These are phyloP conservation scores for Odontocolon sp. DNA, from an alignment of 2,888 invertebrate genomes.

Conservation along the genomic window DNA sequence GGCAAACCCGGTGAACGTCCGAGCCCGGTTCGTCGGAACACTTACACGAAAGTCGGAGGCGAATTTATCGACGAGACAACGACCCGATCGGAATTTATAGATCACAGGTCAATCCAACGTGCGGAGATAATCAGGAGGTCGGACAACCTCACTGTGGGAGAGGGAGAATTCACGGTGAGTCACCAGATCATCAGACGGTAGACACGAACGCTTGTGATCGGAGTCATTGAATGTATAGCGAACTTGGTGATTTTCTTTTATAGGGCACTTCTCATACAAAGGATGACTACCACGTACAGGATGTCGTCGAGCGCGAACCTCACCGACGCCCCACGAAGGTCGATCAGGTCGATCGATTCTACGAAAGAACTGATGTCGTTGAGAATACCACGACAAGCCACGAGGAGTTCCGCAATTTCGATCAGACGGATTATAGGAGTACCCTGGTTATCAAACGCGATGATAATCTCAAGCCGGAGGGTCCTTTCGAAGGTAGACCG, in stretches of 20 bases:
- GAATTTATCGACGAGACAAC: constrained; percentile 88
- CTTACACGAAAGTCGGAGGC: constrained; percentile 90
- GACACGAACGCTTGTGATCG: no score
- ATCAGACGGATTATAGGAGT: constrained; percentile 82
- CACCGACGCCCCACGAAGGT: constrained; percentile 86
- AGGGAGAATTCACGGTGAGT: constrained; percentile 83
- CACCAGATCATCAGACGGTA: no score
- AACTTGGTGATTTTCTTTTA: not conserved
- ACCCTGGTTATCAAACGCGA: constrained; percentile 68
- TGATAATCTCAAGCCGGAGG: constrained; percentile 82
- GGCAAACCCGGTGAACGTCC: constrained; percentile 86
- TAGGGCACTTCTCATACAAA: constrained; percentile 78
- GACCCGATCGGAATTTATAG: constrained; percentile 85
- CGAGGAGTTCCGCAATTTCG: constrained; percentile 85
- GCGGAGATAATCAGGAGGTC: constrained; percentile 84
- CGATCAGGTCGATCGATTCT: constrained; percentile 80
- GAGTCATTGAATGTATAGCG: no score
- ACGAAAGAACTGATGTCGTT: constrained; percentile 77
- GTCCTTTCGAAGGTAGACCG: constrained; percentile 81
- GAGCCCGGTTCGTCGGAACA: constrained; percentile 86
- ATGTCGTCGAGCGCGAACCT: constrained; percentile 73
- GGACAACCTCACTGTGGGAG: constrained; percentile 86
- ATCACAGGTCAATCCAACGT: constrained; percentile 84
- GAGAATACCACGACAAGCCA: constrained; percentile 88
- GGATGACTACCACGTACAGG: constrained; percentile 77